These are phyloP conservation scores for Perognathus longimembris DNA, from an alignment of 2,113 vertebrate species.

Conservation along the genomic window DNA sequence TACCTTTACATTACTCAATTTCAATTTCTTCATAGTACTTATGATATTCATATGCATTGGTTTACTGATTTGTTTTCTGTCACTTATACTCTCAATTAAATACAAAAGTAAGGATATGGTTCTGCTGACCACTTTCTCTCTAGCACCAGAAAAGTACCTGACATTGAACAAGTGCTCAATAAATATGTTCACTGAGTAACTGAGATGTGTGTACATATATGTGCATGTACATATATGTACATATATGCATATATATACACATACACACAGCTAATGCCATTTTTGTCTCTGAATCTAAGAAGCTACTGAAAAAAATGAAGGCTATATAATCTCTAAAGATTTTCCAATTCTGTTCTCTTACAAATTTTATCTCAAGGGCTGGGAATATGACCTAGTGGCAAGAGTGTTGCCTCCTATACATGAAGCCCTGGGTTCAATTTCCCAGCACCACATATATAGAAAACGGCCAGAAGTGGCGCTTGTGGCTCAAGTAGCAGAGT, in stretches of 20 bases:
- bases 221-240: no score
- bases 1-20: background rate
- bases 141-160: background rate
- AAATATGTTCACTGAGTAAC: background rate
- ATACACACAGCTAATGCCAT: background rate
- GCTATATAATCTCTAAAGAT: background rate
- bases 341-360: slow-evolving; percentile 26
- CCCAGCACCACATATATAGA: no score
- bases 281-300: slow-evolving; percentile 8
- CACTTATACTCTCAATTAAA: background rate
- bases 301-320: slow-evolving; percentile 42
- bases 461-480: no score
- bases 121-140: background rate
- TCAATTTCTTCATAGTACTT: background rate
- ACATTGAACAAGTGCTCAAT: background rate
- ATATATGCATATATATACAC: no score
- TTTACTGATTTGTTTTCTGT: background rate
- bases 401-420: no score
- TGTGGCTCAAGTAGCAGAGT: no score
- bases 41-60: background rate
- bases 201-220: background rate
- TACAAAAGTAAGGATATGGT: background rate
- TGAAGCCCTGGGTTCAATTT: no score
- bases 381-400: no score
- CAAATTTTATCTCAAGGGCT: slow-evolving; percentile 24